Evolutionary conservation across 2,113 vertebrate genomes (phyloP).

Genomic region (Oncorhynchus masou): DNA sequence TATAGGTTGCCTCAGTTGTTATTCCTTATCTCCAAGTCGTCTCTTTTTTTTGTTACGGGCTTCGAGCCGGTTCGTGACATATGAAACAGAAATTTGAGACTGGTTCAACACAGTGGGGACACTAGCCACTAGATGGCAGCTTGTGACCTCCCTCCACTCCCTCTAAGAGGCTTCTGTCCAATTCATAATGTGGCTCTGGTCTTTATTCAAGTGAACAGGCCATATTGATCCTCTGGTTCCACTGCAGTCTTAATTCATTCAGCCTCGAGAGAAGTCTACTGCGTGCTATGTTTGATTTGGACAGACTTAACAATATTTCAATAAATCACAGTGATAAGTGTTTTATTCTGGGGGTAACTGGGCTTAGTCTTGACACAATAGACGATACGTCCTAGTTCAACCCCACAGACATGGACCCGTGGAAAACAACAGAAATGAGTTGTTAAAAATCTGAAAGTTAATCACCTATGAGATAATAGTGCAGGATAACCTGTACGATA

Average conservation of each 20-base stretch:
- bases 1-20: no score
- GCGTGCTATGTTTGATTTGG: slow-evolving; percentile 32
- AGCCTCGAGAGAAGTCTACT: slow-evolving; percentile 19
- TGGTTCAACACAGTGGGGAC: neutral
- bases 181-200: slow-evolving; percentile 33
- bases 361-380: neutral
- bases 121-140: slow-evolving; percentile 60
- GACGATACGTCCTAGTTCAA: no score
- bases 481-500: no score
- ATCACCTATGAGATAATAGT: no score
- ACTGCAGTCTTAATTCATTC: slow-evolving; percentile 22
- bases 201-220: slow-evolving; percentile 25
- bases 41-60: no score
- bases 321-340: neutral
- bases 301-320: no score
- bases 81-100: no score
- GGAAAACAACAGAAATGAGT: no score
- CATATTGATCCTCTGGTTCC: slow-evolving; percentile 38
- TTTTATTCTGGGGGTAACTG: neutral
- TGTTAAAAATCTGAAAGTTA: no score
- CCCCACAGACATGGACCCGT: no score
- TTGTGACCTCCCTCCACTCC: slow-evolving; percentile 8
- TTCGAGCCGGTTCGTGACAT: no score
- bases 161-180: neutral
- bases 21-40: no score